These are phyloP conservation scores for Salmo trutta DNA, from an alignment of 2,797 vertebrate genomes.

Conservation along the genomic window DNA sequence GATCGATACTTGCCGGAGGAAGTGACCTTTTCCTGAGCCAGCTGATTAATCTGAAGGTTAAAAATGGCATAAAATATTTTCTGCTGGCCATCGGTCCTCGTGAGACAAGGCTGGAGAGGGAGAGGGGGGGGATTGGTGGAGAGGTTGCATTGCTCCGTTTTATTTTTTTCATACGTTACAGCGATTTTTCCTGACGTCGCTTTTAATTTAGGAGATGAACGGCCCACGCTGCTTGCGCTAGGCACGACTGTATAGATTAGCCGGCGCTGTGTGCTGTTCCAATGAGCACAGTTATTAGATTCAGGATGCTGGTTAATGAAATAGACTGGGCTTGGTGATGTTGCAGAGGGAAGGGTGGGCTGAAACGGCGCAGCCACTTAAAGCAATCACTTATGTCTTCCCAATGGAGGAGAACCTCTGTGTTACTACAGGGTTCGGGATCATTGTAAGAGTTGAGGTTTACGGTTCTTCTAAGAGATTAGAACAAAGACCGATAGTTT, in stretches of 20 bases:
- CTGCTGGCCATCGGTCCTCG: conserved; percentile 25
- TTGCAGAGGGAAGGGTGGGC: conserved; percentile 30
- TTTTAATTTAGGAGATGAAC: conserved; percentile 53
- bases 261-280: conserved; percentile 11
- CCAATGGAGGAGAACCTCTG: not conserved
- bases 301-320: conserved; percentile 54
- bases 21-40: conserved; percentile 50
- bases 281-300: conserved; percentile 54
- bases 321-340: conserved; percentile 45
- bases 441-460: not conserved
- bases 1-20: conserved; percentile 51
- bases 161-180: conserved; percentile 41
- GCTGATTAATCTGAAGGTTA: conserved; percentile 56
- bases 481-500: not conserved
- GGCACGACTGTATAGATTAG: conserved; percentile 14
- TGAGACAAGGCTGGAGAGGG: conserved; percentile 25
- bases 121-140: not conserved
- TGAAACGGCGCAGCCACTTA: conserved; percentile 32
- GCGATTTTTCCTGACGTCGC: conserved; percentile 59
- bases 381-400: conserved; percentile 21
- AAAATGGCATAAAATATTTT: conserved; percentile 59
- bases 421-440: conserved; percentile 26
- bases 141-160: conserved; percentile 4
- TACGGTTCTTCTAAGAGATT: not conserved
- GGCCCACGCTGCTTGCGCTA: not conserved